Evolutionary conservation across 2,797 vertebrate species (phyloP), one percentile per base, ranked within the genome.

Genomic region (Anabacerthia variegaticeps): DNA sequence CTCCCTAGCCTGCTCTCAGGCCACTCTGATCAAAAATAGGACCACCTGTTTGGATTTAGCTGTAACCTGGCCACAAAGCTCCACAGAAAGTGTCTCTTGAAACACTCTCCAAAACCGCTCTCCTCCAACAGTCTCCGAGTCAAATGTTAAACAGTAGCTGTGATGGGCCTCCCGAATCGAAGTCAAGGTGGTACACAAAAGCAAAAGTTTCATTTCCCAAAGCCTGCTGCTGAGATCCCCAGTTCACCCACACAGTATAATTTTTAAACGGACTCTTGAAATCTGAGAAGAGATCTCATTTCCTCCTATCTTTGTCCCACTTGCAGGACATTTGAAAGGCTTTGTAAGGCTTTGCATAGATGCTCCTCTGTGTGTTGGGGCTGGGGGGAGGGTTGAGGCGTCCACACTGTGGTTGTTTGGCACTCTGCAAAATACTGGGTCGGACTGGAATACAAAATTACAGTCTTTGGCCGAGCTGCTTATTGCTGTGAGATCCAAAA

Each of bases 231-330:
- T 84, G 67, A 94, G 89, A 93, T 61, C 43, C 39, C 34, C 93
- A 84, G 76, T 90, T 90, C 67, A 80, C 61, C 65, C 83, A 51
- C 21, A 92, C 18, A 17, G 55, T 44, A n/a, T 30, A 56, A 89
- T 55, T 80, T 96, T 89, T 83, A 95, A 97, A 96, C 21, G 54
- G 81, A 92, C 80, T 85, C 95, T 89, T 74, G 89, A 95, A 93
- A 93, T 93, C 84, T 66, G 90, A 96, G 90, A 95, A 85, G 88
- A 79, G 92, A 94, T 94, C 94, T 95, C 78, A 90, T 89, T 95
- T 96, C 95, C 87, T 96, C 85, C 94, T 95, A 95, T 89, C 91
- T 94, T 95, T 95, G 90, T 95, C 85, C 85, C 46, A 59, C 62
- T 94, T 87, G 85, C 55, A 92, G 88, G 65, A 89, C 75, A 74